These are phyloP conservation scores for Triops cancriformis DNA, from an alignment of 1,140 invertebrate genomes.

Conservation along the genomic window DNA sequence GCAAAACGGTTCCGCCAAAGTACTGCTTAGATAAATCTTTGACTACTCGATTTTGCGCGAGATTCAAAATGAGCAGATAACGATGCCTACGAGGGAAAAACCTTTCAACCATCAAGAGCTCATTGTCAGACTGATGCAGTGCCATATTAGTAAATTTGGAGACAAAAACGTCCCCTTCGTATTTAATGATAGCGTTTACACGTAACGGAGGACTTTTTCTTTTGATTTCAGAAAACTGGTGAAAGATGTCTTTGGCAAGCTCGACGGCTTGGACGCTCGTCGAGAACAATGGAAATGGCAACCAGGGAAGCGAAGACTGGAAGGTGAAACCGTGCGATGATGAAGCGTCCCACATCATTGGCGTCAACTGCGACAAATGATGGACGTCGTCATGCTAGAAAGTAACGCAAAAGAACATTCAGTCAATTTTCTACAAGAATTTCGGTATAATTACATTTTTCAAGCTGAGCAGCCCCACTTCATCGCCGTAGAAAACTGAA, in stretches of 20 bases:
- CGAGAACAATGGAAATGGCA: conserved; percentile 38
- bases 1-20: conserved; percentile 62
- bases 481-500: conserved; percentile 72
- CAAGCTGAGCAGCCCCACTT: conserved; percentile 46
- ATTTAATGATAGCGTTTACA: conserved; percentile 54
- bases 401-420: conserved; percentile 7
- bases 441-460: conserved; percentile 33
- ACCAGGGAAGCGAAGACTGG: conserved; percentile 49
- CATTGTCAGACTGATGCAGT: conserved; percentile 38
- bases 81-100: conserved; percentile 65
- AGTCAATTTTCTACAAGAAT: not conserved
- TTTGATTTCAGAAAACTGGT: conserved; percentile 48
- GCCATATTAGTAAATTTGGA: conserved; percentile 47
- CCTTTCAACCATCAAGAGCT: conserved; percentile 60
- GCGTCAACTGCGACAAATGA: conserved; percentile 53
- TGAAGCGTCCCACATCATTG: conserved; percentile 49
- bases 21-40: conserved; percentile 62
- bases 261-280: conserved; percentile 37
- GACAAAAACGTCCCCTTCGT: conserved; percentile 51
- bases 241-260: conserved; percentile 44
- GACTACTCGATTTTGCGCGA: conserved; percentile 48
- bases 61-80: conserved; percentile 61
- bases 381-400: conserved; percentile 46
- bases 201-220: conserved; percentile 56
- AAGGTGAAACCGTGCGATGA: conserved; percentile 41